Base-by-base conservation (phyloP, 2,797 vertebrate species). In the Fistularia commersonii region DNA sequence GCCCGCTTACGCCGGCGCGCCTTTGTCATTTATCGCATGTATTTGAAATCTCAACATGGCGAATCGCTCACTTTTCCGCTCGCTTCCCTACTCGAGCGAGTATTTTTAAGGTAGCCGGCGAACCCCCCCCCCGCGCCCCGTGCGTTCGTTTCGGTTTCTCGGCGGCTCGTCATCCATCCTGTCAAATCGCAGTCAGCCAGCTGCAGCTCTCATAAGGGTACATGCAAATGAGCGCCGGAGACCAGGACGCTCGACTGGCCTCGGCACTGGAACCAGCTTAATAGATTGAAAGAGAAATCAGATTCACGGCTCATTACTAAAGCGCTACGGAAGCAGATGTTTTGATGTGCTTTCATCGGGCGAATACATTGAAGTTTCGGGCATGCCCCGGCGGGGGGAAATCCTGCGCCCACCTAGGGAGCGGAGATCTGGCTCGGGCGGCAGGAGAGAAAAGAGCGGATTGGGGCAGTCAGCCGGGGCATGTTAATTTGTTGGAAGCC, bases 401-500 rank as follows among this genome's bases (percentile, higher is more conserved):
- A 55, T 66, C 57, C 57, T 11, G 52, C 48, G n/a, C 7, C 12
- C 34, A 48, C 46, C 57, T 45, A 47, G 39, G 44, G 48, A 57
- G 48, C 56, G 37, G 43, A 63, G 36, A 13, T 45, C 49, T 66
- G 70, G 61, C n/a, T n/a, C n/a, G n/a, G n/a, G n/a, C n/a, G n/a
- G n/a, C n/a, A n/a, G n/a, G n/a, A n/a, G n/a, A n/a, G n/a, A n/a
- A n/a, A 55, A 55, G 65, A 64, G 63, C 59, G 64, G 65, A 73
- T 71, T 51, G 58, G 64, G 49, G 52, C 55, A 62, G 71, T 74
- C 64, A 74, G 64, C 60, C 64, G 70, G 66, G 57, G 66, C 63
- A 58, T 79, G 60, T 69, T 82, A 63, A 69, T 74, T 64, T 77
- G 65, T 63, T 82, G 80, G 73, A 81, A 52, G 52, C 63, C 53